Evolutionary conservation across 2,113 vertebrate genomes (phyloP).

Genomic region (Phaethornis superciliosus): DNA sequence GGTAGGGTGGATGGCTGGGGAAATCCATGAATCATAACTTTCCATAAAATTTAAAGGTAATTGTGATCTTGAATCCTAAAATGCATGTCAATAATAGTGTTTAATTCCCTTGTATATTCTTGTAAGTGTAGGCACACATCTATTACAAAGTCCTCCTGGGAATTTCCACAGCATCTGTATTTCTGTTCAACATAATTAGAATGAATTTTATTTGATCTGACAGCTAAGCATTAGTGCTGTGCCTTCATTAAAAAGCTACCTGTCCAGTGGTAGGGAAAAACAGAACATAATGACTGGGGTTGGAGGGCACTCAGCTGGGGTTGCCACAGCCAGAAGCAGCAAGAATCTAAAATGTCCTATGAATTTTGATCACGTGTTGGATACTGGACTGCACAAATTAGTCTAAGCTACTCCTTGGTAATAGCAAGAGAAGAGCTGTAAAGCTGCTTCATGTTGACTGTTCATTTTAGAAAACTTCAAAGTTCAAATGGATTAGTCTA

Average conservation of each 20-base stretch:
- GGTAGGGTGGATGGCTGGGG: neutral
- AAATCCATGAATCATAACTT: neutral
- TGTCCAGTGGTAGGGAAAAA: neutral
- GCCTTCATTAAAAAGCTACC: neutral
- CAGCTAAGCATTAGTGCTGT: conserved; percentile 3
- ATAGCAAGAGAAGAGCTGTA: neutral
- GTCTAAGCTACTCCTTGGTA: neutral
- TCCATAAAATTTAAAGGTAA: neutral
- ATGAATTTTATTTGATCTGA: conserved; percentile 43
- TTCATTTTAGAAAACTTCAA: neutral
- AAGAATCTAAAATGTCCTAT: neutral
- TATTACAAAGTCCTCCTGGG: neutral
- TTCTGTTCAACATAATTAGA: conserved; percentile 32
- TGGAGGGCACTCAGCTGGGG: neutral
- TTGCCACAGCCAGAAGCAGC: neutral
- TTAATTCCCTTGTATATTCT: neutral
- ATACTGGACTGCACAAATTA: neutral
- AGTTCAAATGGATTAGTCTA: neutral
- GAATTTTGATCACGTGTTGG: neutral
- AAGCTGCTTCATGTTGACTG: neutral
- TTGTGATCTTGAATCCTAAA: conserved; percentile 5
- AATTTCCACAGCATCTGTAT: conserved; percentile 27
- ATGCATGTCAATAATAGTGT: neutral
- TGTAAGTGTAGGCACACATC: neutral
- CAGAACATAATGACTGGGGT: neutral